Evolutionary conservation across 2,797 vertebrate species (phyloP).

Genomic region (Cetoscarus ocellatus): DNA sequence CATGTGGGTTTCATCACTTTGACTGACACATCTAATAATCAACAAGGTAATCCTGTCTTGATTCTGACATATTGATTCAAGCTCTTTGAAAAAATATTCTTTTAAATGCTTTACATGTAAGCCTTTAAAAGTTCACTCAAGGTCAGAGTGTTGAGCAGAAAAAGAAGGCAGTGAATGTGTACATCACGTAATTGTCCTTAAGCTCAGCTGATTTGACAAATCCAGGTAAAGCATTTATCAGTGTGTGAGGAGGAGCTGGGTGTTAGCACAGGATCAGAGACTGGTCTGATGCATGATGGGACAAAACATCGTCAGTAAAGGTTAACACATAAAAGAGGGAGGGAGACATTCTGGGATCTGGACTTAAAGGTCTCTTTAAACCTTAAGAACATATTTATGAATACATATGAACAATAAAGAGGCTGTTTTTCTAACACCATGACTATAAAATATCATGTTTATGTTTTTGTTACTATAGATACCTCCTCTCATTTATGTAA

Average conservation of each 20-base stretch:
- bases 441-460: not conserved
- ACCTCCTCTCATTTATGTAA: not conserved
- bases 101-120: not conserved
- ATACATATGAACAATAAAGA: not conserved
- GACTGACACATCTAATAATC: not conserved
- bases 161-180: not conserved
- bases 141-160: not conserved
- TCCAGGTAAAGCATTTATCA: slow-evolving; percentile 16
- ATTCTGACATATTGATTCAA: not conserved
- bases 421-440: not conserved
- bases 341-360: slow-evolving; percentile 48
- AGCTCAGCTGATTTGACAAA: slow-evolving; percentile 5
- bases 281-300: slow-evolving; percentile 25
- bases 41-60: not conserved
- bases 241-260: not conserved
- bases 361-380: slow-evolving; percentile 42
- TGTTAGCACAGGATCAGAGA: slow-evolving; percentile 55
- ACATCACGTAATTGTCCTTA: slow-evolving; percentile 1
- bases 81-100: not conserved
- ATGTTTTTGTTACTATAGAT: not conserved
- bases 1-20: not conserved
- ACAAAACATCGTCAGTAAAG: slow-evolving; percentile 44
- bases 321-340: slow-evolving; percentile 38
- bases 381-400: slow-evolving; percentile 13
- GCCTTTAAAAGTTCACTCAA: not conserved